Conservation (phyloP, 1,140 invertebrate species). For the Platyscapa corneri region DNA sequence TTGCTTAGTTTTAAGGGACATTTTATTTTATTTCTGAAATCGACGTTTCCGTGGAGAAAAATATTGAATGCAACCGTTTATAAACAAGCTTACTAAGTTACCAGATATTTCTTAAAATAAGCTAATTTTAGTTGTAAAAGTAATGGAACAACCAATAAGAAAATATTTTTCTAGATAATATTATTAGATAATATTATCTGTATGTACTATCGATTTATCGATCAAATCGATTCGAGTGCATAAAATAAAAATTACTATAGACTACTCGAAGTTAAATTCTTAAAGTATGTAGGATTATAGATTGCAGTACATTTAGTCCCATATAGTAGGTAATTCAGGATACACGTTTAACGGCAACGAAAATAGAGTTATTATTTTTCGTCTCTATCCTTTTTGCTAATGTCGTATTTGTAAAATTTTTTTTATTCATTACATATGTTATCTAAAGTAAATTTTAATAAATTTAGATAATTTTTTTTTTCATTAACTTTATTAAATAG, state of each 20-base stretch:
- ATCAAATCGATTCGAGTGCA: conserved; percentile 9
- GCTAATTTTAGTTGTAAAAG: neutral
- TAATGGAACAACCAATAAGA: neutral
- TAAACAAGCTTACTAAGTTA: conserved; percentile 52
- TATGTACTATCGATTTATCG: conserved; percentile 15
- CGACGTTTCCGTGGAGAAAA: conserved; percentile 14
- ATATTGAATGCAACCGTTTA: conserved; percentile 53
- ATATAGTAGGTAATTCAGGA: neutral
- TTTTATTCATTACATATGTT: too few species aligned
- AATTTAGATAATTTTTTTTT: too few species aligned
- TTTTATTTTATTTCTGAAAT: conserved; percentile 48
- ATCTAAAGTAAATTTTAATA: too few species aligned
- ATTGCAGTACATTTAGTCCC: too few species aligned
- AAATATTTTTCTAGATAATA: conserved; percentile 20
- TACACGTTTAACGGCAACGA: neutral
- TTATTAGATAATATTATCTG: conserved; percentile 10
- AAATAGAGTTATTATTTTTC: neutral
- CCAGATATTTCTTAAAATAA: conserved; percentile 33
- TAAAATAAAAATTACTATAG: neutral
- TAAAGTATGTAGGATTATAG: too few species aligned
- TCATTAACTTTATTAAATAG: too few species aligned
- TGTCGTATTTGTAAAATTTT: too few species aligned
- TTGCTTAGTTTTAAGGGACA: conserved; percentile 63
- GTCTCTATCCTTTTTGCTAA: neutral
- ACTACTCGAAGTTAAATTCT: too few species aligned